phyloP scores from a whole-genome alignment of 2,797 vertebrate species.

The Calcarius lapponicus region DNA sequence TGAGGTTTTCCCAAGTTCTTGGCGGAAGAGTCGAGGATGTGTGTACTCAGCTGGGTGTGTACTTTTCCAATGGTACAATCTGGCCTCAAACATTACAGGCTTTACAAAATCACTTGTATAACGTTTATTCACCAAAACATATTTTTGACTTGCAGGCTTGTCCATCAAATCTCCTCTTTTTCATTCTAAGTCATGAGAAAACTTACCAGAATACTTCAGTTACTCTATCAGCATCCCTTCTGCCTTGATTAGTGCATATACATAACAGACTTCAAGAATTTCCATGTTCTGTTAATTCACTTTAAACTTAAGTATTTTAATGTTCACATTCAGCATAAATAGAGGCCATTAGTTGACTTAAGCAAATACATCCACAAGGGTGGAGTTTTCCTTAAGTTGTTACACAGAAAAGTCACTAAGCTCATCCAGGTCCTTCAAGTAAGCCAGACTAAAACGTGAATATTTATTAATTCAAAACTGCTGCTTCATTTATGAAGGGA shows the following conservation, averaged over 20 bases:
- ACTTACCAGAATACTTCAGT: background rate
- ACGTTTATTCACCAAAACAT: accelerated
- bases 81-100: background rate
- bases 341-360: background rate
- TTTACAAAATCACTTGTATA: background rate
- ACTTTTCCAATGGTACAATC: background rate
- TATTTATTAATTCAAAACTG: background rate
- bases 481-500: background rate
- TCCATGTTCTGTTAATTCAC: background rate
- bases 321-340: background rate
- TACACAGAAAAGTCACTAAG: background rate
- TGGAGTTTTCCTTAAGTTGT: background rate
- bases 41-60: background rate
- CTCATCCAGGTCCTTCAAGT: background rate
- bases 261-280: background rate
- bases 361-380: background rate
- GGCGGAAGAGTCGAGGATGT: background rate
- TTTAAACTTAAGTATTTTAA: background rate
- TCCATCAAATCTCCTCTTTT: background rate
- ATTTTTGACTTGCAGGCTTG: background rate
- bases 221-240: background rate
- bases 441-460: background rate
- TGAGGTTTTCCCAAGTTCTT: background rate
- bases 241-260: background rate
- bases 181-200: background rate